Evolutionary conservation across 2,797 vertebrate genomes (phyloP).

Genomic region (Buceros bicornis): DNA sequence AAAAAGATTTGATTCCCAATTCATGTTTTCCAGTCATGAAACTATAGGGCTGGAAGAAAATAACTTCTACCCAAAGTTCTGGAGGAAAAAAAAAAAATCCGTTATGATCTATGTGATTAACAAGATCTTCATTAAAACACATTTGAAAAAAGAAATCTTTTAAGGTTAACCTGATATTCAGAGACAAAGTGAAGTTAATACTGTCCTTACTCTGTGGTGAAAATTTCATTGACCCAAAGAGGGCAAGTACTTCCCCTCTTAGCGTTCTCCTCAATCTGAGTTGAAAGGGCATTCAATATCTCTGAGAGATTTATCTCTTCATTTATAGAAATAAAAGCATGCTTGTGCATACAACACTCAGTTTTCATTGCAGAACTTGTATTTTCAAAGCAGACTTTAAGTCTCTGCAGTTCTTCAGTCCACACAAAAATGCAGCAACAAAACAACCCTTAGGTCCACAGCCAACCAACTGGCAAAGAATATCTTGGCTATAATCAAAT

Average conservation of each 20-base stretch:
- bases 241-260: background rate
- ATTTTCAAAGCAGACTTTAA: background rate
- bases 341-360: background rate
- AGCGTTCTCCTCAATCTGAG: background rate
- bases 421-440: background rate
- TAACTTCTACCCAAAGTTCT: background rate
- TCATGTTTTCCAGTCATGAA: background rate
- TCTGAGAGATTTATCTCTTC: background rate
- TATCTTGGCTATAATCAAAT: background rate
- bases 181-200: background rate
- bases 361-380: background rate
- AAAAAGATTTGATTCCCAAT: background rate
- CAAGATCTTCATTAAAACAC: background rate
- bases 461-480: background rate
- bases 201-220: background rate
- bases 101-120: background rate
- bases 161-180: background rate
- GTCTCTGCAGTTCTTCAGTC: background rate
- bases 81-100: background rate
- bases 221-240: background rate
- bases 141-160: background rate
- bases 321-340: background rate
- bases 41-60: background rate
- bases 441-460: background rate
- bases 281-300: background rate